Evolutionary conservation across 2,888 invertebrate species (phyloP), one percentile per base, ranked within the genome.

Genomic region (Apocheima hispidaria): DNA sequence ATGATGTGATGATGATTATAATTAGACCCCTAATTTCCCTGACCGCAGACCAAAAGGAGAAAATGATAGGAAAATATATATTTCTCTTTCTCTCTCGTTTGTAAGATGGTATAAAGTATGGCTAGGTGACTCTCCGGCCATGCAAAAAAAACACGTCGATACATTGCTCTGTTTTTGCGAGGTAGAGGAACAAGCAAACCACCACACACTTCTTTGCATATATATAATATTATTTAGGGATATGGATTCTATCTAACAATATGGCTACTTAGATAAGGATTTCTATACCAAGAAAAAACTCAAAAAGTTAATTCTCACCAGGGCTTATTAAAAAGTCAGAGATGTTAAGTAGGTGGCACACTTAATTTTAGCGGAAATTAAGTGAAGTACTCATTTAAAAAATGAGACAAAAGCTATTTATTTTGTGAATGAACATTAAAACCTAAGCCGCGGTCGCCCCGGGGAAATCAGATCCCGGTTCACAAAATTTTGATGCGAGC

Each of bases 381-480:
- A 57, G 40, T 58, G 33, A 52, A 51, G 60, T 44, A 56, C 60
- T 60, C 33, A 66, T 70, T 70, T 66, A 70, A 75, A 61, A 75
- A 70, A 68, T 65, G 68, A 74, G 69, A 72, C 60, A 72, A 74
- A 68, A 70, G 71, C 70, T 77, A 74, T 82, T 77, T 81, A 77
- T 78, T 75, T 75, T 66, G 70, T 62, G 70, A 75, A 77, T 77
- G 77, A 79, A 78, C 75, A 81, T 84, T 83, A 82, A 80, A 84
- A 79, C 80, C 75, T 78, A 81, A 81, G 74, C 74, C 76, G 68
- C 65, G 65, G 59, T 21, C 21, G 61, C 85, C 72, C 81, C 5
- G 30, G 86, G 86, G 86, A 86, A 86, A 86, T 86, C 84, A 86
- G 70, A 70, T 73, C 64, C 64, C 59, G 71, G 71, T 74, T 78